phyloP scores from a whole-genome alignment of 2,797 vertebrate genomes.

The Percopsis omiscomaycus region DNA sequence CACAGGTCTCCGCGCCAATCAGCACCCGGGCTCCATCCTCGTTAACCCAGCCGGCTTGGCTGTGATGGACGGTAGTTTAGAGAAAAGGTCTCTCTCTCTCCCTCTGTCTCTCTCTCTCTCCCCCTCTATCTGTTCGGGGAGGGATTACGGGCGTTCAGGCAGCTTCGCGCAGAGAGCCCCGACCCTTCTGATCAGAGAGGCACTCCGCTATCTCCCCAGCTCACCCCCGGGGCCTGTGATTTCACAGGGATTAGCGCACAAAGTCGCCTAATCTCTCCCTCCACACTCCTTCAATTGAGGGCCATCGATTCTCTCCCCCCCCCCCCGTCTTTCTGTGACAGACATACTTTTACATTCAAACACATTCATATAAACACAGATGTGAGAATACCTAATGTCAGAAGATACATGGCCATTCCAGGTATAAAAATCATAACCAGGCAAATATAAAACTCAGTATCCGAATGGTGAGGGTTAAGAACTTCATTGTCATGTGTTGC shows the following conservation, averaged over 20 bases:
- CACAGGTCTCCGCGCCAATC: slow-evolving; percentile 21
- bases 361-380: neutral
- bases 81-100: slow-evolving; percentile 11
- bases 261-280: slow-evolving; percentile 70
- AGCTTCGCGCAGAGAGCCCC: slow-evolving; percentile 60
- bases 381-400: no score
- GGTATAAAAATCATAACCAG: no score
- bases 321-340: slow-evolving; percentile 19
- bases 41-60: slow-evolving; percentile 31
- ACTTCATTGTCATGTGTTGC: neutral
- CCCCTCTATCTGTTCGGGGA: slow-evolving; percentile 18
- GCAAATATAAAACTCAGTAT: no score
- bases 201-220: slow-evolving; percentile 50
- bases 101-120: slow-evolving; percentile 1
- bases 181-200: slow-evolving; percentile 66
- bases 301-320: slow-evolving; percentile 16
- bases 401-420: no score
- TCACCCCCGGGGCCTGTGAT: slow-evolving; percentile 56
- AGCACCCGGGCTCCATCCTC: slow-evolving; percentile 38
- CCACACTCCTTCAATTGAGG: slow-evolving; percentile 61
- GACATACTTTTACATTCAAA: slow-evolving; percentile 2
- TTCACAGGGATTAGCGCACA: slow-evolving; percentile 72
- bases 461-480: no score
- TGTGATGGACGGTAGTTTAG: slow-evolving; percentile 38
- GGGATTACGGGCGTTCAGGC: slow-evolving; percentile 67